Evolutionary conservation across 1,140 invertebrate genomes (phyloP).

Genomic region (Drosophila biarmipes): DNA sequence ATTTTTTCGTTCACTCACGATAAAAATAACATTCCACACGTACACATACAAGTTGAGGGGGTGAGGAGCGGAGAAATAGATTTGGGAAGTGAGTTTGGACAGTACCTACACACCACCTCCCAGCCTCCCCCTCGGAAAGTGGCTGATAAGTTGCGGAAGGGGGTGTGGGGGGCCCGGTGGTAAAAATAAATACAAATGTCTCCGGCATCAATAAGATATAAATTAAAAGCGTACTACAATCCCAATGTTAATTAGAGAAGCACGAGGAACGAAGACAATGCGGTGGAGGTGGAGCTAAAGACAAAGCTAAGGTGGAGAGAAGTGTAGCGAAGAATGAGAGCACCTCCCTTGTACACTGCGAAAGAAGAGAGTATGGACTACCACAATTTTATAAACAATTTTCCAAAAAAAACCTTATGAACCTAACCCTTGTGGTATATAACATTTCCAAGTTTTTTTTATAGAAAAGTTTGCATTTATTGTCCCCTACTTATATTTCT

Average conservation of each 20-base stretch:
- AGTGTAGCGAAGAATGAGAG: constrained; percentile 19
- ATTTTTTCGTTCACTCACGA: constrained; percentile 58
- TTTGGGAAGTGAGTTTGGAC: constrained; percentile 52
- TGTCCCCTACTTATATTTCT: no score
- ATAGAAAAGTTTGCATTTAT: no score
- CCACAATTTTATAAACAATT: no score
- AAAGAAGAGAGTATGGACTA: neutral
- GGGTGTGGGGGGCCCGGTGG: constrained; percentile 12
- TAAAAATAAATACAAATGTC: constrained; percentile 83
- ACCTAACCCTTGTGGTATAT: no score
- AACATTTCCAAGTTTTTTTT: no score
- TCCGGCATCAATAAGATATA: constrained; percentile 82
- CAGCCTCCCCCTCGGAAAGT: neutral
- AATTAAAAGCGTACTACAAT: constrained; percentile 82
- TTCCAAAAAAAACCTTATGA: no score
- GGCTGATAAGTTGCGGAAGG: neutral
- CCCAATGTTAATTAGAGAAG: constrained; percentile 79
- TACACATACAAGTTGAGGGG: constrained; percentile 8
- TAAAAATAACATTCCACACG: constrained; percentile 80
- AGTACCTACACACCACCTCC: constrained; percentile 37
- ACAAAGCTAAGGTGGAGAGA: constrained; percentile 2
- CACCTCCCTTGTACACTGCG: constrained; percentile 6
- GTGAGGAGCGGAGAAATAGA: constrained; percentile 9
- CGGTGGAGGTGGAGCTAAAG: constrained; percentile 4
- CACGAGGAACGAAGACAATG: constrained; percentile 47